Evolutionary conservation across 2,797 vertebrate species (phyloP).

Genomic region (Paratrypauchen microcephalus): DNA sequence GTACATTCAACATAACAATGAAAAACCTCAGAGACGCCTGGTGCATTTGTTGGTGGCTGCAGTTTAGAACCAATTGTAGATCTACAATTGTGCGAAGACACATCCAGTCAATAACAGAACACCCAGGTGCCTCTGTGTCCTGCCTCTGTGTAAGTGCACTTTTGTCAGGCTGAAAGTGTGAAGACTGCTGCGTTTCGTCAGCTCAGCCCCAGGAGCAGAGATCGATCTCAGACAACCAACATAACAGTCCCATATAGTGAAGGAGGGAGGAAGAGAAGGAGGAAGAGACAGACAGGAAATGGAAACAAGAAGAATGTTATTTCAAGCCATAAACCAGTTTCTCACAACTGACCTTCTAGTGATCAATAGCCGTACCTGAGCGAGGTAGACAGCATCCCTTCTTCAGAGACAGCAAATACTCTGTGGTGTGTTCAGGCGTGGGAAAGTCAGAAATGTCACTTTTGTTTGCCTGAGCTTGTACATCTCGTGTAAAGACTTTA

Average conservation of each 20-base stretch:
- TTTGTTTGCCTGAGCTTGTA: slow-evolving; percentile 1
- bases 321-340: slow-evolving; percentile 43
- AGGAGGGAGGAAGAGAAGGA: slow-evolving; percentile 8
- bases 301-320: slow-evolving; percentile 42
- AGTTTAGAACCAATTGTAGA: background rate
- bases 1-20: no score
- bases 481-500: background rate
- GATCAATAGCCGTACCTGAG: slow-evolving; percentile 45
- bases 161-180: slow-evolving; percentile 12
- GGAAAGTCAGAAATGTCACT: slow-evolving; percentile 1
- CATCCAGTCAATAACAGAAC: slow-evolving; percentile 11
- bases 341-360: slow-evolving; percentile 49
- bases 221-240: slow-evolving; percentile 46
- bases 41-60: background rate
- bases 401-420: background rate
- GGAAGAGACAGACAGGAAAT: slow-evolving; percentile 35
- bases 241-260: slow-evolving; percentile 29
- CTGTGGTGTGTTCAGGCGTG: background rate
- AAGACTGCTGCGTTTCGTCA: slow-evolving; percentile 28
- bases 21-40: background rate
- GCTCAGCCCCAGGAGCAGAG: slow-evolving; percentile 24
- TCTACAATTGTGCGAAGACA: slow-evolving; percentile 9
- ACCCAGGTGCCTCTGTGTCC: slow-evolving; percentile 2
- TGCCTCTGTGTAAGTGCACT: background rate
- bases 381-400: slow-evolving; percentile 17